Evolutionary conservation across 2,888 invertebrate genomes (phyloP).

Genomic region (Cyaniris semiargus): DNA sequence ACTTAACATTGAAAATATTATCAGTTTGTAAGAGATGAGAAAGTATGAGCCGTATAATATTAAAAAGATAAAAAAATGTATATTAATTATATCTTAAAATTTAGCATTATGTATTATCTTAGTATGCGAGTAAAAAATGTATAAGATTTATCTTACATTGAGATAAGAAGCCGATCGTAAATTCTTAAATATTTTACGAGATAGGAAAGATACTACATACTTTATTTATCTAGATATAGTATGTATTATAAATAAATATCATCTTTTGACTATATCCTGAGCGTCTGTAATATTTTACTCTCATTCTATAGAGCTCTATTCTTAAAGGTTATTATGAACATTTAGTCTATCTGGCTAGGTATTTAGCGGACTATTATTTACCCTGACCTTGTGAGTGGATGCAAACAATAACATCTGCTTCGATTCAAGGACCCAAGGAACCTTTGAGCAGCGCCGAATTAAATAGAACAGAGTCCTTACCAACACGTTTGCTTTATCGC

Average conservation of each 20-base stretch:
- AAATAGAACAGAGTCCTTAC: not conserved
- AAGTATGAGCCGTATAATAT: not conserved
- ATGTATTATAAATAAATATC: not conserved
- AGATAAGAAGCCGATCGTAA: not conserved
- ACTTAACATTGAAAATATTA: not conserved
- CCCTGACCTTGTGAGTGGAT: not conserved
- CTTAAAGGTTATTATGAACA: not conserved
- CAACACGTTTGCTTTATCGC: no score
- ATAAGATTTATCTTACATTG: not conserved
- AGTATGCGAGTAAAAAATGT: not conserved
- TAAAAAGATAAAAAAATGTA: not conserved
- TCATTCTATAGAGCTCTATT: not conserved
- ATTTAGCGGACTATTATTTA: not conserved
- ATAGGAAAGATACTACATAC: not conserved
- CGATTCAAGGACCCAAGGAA: not conserved
- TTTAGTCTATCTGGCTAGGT: not conserved
- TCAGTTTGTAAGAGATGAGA: not conserved
- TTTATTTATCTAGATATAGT: not conserved
- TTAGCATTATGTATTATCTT: not conserved
- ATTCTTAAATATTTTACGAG: not conserved
- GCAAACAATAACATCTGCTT: conserved; percentile 4
- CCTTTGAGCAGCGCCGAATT: conserved; percentile 17
- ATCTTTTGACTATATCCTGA: not conserved
- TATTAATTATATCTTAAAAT: not conserved
- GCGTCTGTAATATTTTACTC: not conserved